Evolutionary conservation across 1,140 invertebrate species (phyloP).

Genomic region (Metopolophium dirhodum): DNA sequence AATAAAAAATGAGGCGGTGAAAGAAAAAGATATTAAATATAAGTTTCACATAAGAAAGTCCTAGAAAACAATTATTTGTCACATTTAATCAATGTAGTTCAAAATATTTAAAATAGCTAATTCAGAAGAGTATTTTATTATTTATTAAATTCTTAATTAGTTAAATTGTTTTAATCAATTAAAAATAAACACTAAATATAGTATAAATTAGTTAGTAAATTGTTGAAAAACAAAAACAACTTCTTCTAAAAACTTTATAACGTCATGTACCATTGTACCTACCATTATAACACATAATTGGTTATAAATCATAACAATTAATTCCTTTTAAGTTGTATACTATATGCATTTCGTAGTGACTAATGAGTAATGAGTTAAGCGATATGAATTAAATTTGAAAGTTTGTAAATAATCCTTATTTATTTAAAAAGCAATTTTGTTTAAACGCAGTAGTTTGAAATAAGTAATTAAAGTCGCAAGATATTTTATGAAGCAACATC

Average conservation of each 20-base stretch:
- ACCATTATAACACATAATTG: neutral
- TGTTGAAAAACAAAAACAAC: neutral
- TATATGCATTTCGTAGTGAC: neutral
- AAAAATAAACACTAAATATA: neutral
- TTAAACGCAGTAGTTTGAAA: neutral
- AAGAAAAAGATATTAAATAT: too few species aligned
- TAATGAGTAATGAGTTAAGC: neutral
- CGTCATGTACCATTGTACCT: neutral
- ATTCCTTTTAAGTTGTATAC: neutral
- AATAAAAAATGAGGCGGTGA: too few species aligned
- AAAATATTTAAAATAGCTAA: neutral
- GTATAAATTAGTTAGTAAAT: neutral
- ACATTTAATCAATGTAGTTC: too few species aligned
- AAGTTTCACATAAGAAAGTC: too few species aligned
- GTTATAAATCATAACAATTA: neutral
- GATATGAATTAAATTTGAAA: conserved; percentile 23
- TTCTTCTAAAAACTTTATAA: neutral
- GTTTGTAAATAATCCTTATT: neutral
- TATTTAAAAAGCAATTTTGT: conserved; percentile 8
- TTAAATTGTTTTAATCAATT: neutral
- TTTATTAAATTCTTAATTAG: neutral
- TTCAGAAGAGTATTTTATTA: neutral
- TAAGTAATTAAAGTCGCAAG: conserved; percentile 6
- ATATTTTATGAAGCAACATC: conserved; percentile 1
- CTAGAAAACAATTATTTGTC: too few species aligned